Base-by-base conservation (phyloP, 1,140 invertebrate species). In the Aphaenogaster floridana region DNA sequence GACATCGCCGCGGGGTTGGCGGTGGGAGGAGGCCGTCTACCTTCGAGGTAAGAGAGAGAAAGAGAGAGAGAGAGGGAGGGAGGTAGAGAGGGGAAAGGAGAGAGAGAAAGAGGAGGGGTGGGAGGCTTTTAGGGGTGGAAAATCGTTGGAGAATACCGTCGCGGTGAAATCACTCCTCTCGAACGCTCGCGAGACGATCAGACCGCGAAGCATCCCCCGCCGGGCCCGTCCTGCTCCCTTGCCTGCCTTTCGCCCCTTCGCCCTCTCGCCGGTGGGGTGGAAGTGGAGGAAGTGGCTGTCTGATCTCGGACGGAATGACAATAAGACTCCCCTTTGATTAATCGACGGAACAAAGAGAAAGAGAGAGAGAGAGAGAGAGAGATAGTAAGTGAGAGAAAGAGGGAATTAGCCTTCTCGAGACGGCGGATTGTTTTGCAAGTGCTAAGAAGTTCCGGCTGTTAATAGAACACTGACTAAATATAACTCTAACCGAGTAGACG, bases 171-270 rank as follows among this genome's bases (percentile, higher is more conserved):
- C 74, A 77, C 86, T 76, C 61, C 86, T 76, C 69, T 80, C 84
- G 84, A 69, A 74, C 66, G 54, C 66, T 63, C 52, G 69, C 59
- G 80, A 85, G 86, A 83, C 69, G 81, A 63, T 85, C 69, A 54
- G 52, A 52, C 59, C 74, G 57, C 57, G 77, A 86, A 86, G 79
- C 88, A 88, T 90, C 77, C 89, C 48, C 50, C 72, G 89, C 68
- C 71, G 64, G 54, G 50, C 39, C 21, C 21, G 59, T 68, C 72
- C 34, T 61, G 63, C 36, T 80, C 63, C 78, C 69, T 74, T 83
- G 79, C 79, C 28, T 83, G 68, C 54, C 68, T 28, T 68, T 68
- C 34, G 34, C 36, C 48, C 63, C 48, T 52, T 45, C 8, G 28
- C 50, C 34, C 45, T 64, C 59, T 36, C 45, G 45, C 39, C 42